Percentiles rank a stretch among this genome's conserved stretches.
phyloP scores from a whole-genome alignment of 2,113 vertebrate genomes.

The Catharus fuscescens region DNA sequence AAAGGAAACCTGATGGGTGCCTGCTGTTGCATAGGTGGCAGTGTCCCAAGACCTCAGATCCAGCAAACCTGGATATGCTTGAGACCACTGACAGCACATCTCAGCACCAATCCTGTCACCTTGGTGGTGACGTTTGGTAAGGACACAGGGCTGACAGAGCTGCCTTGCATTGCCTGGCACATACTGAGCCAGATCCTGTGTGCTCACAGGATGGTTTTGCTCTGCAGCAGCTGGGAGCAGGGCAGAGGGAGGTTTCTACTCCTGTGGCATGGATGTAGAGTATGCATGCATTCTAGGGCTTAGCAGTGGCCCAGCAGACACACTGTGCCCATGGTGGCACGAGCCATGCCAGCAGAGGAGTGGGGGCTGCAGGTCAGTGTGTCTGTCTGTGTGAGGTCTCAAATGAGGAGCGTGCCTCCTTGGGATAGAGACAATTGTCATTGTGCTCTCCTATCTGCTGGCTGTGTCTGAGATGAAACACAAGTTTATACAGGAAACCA shows the following conservation, averaged over 20 bases:
- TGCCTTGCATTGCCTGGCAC: background rate
- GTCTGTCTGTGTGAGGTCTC: background rate
- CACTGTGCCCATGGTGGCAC: fast-evolving
- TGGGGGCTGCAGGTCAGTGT: background rate
- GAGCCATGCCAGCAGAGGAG: background rate
- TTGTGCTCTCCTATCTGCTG: background rate
- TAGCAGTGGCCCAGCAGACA: background rate
- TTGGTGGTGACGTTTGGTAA: background rate
- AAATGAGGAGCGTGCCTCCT: fast-evolving
- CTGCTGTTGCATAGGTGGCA: background rate
- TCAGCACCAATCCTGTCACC: background rate
- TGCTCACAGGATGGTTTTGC: fast-evolving
- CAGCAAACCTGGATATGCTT: background rate
- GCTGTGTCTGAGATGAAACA: background rate
- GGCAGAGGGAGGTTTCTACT: background rate
- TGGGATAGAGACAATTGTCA: background rate
- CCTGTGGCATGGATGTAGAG: background rate
- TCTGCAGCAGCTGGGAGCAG: background rate
- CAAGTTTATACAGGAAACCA: background rate
- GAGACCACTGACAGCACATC: background rate
- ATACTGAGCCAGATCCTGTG: fast-evolving
- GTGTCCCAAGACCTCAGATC: background rate
- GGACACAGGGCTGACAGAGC: fast-evolving
- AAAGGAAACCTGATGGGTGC: background rate
- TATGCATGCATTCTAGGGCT: background rate